Evolutionary conservation across 2,888 invertebrate species (phyloP), one percentile per base, ranked within the genome.

Genomic region (Amorpha juglandis): DNA sequence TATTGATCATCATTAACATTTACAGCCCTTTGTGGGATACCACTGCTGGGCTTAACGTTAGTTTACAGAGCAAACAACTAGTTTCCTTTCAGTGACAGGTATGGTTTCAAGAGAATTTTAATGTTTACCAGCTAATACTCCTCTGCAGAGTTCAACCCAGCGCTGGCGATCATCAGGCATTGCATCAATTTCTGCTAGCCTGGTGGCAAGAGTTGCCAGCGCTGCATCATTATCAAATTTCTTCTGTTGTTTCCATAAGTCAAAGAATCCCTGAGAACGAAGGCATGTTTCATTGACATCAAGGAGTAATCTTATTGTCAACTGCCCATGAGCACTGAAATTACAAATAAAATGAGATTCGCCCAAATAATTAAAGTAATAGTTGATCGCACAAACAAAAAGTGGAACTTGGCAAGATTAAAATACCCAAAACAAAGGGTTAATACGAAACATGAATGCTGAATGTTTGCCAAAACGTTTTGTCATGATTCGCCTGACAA

Each of bases 201-300:
- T 94, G 51, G 93, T 87, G 68, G 95, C 92, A 45, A 99, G 94
- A 70, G 95, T 94, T 52, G 93, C 88, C 69, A 99, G 90, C 0
- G 99, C 98, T 66, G 95, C 94, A 74, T 96, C 95, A 85, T 98
- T 99, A 93, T 99, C 99, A 79, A 94, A 91, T 80, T 96, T 96
- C 85, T 99, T 99, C 93, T 98, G 98, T 92, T 96, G 90, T 69
- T 94, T 92, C 96, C 95, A 96, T 53, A 98, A 97, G 91, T 99
- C 99, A 76, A 97, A 96, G 86, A 99, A 99, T 71, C 98, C 97
- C 84, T 97, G 97, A 81, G 98, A 97, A 78, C 97, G 95, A 85
- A 99, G 95, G 81, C 96, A 97, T 81, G 98, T 98, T 90, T 98
- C 98, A 79, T 98, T 97, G 77, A 98, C 96, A 87, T 99, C 98